A percentile compares a stretch with the other conserved stretches of the same genome.
phyloP scores from a whole-genome alignment of 2,797 vertebrate species.

The Fringilla coelebs region DNA sequence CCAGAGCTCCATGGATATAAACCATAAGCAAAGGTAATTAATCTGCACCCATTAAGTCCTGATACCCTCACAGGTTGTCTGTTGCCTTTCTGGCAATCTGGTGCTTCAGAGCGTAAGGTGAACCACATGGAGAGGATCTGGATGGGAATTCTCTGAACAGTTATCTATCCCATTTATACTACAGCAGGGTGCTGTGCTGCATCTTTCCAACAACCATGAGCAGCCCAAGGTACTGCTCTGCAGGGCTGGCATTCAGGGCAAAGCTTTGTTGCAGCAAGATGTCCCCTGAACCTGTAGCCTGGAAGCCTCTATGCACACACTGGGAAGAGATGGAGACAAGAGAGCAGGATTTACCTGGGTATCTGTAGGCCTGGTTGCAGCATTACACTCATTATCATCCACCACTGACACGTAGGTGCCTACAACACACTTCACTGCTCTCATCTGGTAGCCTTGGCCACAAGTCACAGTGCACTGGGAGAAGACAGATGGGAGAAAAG shows the following conservation, averaged over 20 bases:
- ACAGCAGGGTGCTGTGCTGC: background rate
- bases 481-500: background rate
- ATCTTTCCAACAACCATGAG: background rate
- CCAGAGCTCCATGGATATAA: background rate
- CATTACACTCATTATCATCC: constrained; percentile 93
- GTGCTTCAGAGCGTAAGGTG: background rate
- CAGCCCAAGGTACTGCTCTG: background rate
- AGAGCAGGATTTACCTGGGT: constrained; percentile 83
- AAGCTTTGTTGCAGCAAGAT: background rate
- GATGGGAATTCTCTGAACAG: background rate
- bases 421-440: constrained; percentile 92
- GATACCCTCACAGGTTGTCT: background rate
- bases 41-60: background rate
- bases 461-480: constrained; percentile 92
- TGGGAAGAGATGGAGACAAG: background rate
- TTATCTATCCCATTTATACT: background rate
- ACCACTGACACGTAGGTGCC: constrained; percentile 88
- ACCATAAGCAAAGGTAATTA: background rate
- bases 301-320: accelerated
- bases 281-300: background rate
- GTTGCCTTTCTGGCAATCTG: background rate
- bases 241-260: background rate
- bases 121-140: background rate
- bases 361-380: constrained; percentile 89
- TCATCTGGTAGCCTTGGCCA: constrained; percentile 93